Evolutionary conservation across 2,797 vertebrate species (phyloP), one percentile per base, ranked within the genome.

Genomic region (Sebastes diploproa): DNA sequence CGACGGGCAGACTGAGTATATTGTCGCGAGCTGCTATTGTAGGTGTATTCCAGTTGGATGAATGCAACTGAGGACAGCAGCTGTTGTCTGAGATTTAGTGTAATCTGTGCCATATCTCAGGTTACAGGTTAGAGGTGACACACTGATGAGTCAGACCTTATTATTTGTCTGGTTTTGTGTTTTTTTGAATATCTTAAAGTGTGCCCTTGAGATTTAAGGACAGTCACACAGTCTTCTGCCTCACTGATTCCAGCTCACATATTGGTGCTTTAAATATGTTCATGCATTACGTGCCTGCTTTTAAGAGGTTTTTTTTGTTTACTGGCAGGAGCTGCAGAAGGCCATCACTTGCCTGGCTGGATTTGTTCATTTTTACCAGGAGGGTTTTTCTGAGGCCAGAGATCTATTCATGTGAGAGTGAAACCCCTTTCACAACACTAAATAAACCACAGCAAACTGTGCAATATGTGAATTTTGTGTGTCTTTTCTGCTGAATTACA

Each of bases 341-440:
- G 74, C 67, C 46, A 72, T 95, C 50, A 80, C 90, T 80, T 92
- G 92, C 77, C 86, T 90, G 73, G 91, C 90, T 75, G 95, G 94
- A 87, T 93, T 95, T 88, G 87, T 86, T 77, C 85, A 93, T 80
- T 95, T 95, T 86, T 90, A 94, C 91, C 91, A 85, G 88, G 88
- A 90, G 89, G 87, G 54, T 34, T 96, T 95, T 79, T 87, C 82
- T 2, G 88, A 94, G 46, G 94, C 95, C 90, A 93, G 63, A 72
- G 85, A 94, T 59, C 88, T 95, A 66, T 95, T 96, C 82, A 94
- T 95, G 95, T 95, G 86, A 94, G 91, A 84, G 20, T 54, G 79
- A 82, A 71, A 70, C 20, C 27, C 11, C 18, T 20, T 14, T 20
- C 71, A 82, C 42, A 0, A 59, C 16, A 56, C 67, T 8, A 25